Conservation (phyloP, 2,797 vertebrate genomes). For the Notolabrus celidotus region DNA sequence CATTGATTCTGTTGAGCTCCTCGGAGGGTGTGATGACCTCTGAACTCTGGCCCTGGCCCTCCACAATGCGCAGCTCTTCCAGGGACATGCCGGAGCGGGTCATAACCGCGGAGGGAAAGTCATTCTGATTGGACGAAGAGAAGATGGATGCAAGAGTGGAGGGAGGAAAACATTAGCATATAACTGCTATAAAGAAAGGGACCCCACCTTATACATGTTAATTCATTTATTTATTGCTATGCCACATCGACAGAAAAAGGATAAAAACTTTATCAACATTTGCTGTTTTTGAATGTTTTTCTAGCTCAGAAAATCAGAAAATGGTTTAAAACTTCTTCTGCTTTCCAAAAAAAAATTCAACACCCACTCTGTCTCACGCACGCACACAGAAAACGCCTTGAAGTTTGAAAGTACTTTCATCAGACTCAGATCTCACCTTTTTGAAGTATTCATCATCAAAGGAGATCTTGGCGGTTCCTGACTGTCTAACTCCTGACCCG, state of each 20-base stretch:
- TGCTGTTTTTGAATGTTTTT: too few relatives aligned
- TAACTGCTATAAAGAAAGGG: not conserved
- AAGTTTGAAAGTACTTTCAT: slow-evolving; percentile 33
- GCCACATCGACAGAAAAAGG: too few relatives aligned
- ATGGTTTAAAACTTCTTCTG: too few relatives aligned
- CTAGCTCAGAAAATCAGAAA: too few relatives aligned
- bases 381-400: not conserved
- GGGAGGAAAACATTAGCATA: slow-evolving; percentile 47
- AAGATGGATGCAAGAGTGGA: not conserved
- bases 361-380: too few relatives aligned
- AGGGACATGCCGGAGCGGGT: slow-evolving; percentile 93
- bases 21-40: slow-evolving; percentile 94
- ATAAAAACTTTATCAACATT: too few relatives aligned
- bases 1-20: slow-evolving; percentile 93
- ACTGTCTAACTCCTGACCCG: slow-evolving; percentile 97
- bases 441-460: slow-evolving; percentile 98
- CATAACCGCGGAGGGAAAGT: slow-evolving; percentile 90
- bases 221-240: too few relatives aligned
- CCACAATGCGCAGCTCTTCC: slow-evolving; percentile 97
- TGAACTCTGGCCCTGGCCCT: slow-evolving; percentile 97
- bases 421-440: slow-evolving; percentile 85
- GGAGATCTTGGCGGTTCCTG: slow-evolving; percentile 98
- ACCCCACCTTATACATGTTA: too few relatives aligned
- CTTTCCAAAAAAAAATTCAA: too few relatives aligned
- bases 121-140: slow-evolving; percentile 82